Evolutionary conservation across 1,140 invertebrate species (phyloP), one percentile per base, ranked within the genome.

Genomic region (Drosophila sechellia): DNA sequence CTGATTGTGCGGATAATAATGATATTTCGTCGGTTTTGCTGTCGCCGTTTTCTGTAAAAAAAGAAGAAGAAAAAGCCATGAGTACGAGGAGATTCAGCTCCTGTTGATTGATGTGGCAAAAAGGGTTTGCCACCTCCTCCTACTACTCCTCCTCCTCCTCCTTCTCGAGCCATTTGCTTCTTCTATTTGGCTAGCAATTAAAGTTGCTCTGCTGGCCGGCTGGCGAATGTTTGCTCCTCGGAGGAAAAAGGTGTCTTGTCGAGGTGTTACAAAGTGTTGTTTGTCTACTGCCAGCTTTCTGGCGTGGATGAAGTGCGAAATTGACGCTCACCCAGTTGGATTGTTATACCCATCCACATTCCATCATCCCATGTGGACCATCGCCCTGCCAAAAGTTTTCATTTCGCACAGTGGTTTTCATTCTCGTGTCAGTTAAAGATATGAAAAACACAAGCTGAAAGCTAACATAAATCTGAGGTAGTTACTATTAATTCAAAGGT

Each of bases 1-100:
- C 92, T 97, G 96, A 93, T 98, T 97, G 93, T 97, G 97, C n/a
- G 97, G 97, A 92, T 97, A 97, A 93, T 97, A 97, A 91, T 98
- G 96, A 93, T 98, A 97, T 93, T 97, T 97, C 40, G 97, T 97
- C 4, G 96, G 96, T 91, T 97, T 97, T 25, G 95, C 95, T 85
- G 95, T 95, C 87, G 95, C 93, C 78, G 95, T 94, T 71, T 95
- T 96, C 96, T 96, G 94, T 79, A 94, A 96, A 77, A 74, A 17
- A 92, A 92, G 90, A 91, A 50, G 74, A 63, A 39, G 58, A 57
- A 58, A 12, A 37, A 31, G 39, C 25, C 35, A 27, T 53, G 49
- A 31, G 31, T 31, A 37, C 22, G 50, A 61, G 58, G 52, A 42
- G 54, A 39, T 68, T 53, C 53, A 76, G 8, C 59, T 68, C 10